phyloP scores from a whole-genome alignment of 2,888 invertebrate genomes.

The Archips crataeganus region DNA sequence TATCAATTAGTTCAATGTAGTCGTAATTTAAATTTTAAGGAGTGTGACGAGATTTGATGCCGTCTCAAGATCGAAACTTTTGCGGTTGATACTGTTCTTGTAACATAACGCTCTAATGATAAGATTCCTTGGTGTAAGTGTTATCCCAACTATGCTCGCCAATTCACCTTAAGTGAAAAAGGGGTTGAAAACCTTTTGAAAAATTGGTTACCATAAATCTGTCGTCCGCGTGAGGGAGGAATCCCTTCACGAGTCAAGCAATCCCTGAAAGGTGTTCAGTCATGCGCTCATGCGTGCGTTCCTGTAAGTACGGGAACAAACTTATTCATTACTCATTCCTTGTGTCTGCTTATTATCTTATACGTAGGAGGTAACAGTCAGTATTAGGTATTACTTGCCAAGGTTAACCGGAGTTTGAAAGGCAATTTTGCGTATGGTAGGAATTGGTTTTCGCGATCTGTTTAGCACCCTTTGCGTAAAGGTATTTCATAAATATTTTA shows the following conservation, averaged over 20 bases:
- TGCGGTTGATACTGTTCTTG: conserved; percentile 5
- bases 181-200: conserved; percentile 56
- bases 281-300: conserved; percentile 54
- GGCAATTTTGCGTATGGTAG: not conserved
- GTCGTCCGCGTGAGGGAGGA: conserved; percentile 58
- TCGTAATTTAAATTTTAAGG: conserved; percentile 54
- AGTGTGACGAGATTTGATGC: conserved; percentile 50
- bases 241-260: conserved; percentile 64
- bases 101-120: not conserved
- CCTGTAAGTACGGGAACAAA: conserved; percentile 56
- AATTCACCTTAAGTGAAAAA: conserved; percentile 19
- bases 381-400: conserved; percentile 13
- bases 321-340: conserved; percentile 58
- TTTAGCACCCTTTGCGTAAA: not conserved
- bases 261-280: conserved; percentile 61
- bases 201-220: conserved; percentile 65
- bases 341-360: conserved; percentile 29
- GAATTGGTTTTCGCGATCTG: not conserved
- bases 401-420: conserved; percentile 13
- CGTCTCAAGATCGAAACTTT: conserved; percentile 5
- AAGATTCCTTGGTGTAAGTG: not conserved
- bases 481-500: not conserved
- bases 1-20: conserved; percentile 64
- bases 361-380: conserved; percentile 11
- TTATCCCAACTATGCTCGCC: not conserved